Percentiles rank a stretch among this genome's conserved stretches.
Conservation (phyloP, 2,797 vertebrate genomes). For the Rousettus madagascariensis region DNA sequence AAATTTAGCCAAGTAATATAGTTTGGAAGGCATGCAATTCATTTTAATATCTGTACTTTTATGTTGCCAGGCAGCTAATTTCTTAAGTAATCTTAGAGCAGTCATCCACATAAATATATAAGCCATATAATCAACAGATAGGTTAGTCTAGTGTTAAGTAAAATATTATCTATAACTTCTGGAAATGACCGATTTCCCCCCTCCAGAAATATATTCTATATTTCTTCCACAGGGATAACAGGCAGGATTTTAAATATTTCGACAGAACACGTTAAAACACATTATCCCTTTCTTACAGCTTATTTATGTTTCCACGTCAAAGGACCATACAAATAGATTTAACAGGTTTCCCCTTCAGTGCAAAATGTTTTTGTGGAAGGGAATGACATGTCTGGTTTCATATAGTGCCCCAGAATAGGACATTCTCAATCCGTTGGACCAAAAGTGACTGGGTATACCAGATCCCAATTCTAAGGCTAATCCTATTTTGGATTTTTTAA, state of each 20-base stretch:
- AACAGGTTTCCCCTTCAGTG: background rate
- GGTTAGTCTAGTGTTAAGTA: slow-evolving; percentile 28
- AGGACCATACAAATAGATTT: background rate
- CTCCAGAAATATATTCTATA: background rate
- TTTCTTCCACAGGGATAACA: slow-evolving; percentile 6
- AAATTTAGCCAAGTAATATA: slow-evolving; percentile 79
- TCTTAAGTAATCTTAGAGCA: slow-evolving; percentile 65
- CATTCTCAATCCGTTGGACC: background rate
- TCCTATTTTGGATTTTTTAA: slow-evolving; percentile 31
- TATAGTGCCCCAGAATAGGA: background rate
- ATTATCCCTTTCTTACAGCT: background rate
- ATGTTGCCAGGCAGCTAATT: slow-evolving; percentile 75
- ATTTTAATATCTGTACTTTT: slow-evolving; percentile 72
- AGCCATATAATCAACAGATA: slow-evolving; percentile 27
- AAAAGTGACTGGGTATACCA: background rate
- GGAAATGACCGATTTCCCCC: background rate
- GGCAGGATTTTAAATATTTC: slow-evolving; percentile 16
- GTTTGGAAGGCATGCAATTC: slow-evolving; percentile 71
- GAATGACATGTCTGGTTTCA: background rate
- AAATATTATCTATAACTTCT: slow-evolving; percentile 48
- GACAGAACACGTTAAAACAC: slow-evolving; percentile 33
- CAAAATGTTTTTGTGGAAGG: background rate
- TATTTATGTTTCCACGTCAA: slow-evolving; percentile 24
- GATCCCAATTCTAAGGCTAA: slow-evolving; percentile 5
- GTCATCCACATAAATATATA: slow-evolving; percentile 32